Percentiles rank a stretch among this genome's conserved stretches.
Evolutionary conservation across 2,888 invertebrate species (phyloP).

Genomic region (Cecidostiba fungosa): DNA sequence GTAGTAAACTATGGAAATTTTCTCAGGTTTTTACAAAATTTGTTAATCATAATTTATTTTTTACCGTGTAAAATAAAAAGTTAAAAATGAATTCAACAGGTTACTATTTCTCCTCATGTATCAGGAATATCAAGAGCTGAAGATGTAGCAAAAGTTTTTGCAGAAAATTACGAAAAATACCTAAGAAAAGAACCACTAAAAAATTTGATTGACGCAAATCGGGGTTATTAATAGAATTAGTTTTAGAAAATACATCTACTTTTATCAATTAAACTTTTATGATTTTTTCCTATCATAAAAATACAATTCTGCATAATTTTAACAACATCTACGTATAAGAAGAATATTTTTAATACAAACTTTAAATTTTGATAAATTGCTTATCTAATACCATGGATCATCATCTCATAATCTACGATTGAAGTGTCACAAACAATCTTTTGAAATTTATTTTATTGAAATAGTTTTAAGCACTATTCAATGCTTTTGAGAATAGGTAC

Average conservation of each 20-base stretch:
- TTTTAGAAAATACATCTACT: neutral
- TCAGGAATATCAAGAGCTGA: slow-evolving; percentile 77
- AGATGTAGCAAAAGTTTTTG: slow-evolving; percentile 80
- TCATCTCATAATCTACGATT: neutral
- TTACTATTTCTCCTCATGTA: slow-evolving; percentile 81
- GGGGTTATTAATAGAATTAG: slow-evolving; percentile 79
- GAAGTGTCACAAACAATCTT: neutral
- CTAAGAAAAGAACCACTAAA: slow-evolving; percentile 75
- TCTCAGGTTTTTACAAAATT: slow-evolving; percentile 77
- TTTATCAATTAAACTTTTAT: neutral
- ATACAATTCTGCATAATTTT: neutral
- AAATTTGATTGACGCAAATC: slow-evolving; percentile 76
- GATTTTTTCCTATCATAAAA: neutral
- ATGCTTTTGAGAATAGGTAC: neutral
- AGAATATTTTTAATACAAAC: neutral
- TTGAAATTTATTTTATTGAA: neutral
- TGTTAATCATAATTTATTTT: neutral
- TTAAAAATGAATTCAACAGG: slow-evolving; percentile 72
- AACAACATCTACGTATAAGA: neutral
- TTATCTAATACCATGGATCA: neutral
- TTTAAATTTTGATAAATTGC: neutral
- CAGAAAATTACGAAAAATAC: slow-evolving; percentile 79
- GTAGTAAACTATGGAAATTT: slow-evolving; percentile 81
- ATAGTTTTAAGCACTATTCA: neutral
- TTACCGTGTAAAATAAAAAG: neutral